Evolutionary conservation across 2,888 invertebrate genomes (phyloP), one percentile per base, ranked within the genome.

Genomic region (Acanthosepion lycidas): DNA sequence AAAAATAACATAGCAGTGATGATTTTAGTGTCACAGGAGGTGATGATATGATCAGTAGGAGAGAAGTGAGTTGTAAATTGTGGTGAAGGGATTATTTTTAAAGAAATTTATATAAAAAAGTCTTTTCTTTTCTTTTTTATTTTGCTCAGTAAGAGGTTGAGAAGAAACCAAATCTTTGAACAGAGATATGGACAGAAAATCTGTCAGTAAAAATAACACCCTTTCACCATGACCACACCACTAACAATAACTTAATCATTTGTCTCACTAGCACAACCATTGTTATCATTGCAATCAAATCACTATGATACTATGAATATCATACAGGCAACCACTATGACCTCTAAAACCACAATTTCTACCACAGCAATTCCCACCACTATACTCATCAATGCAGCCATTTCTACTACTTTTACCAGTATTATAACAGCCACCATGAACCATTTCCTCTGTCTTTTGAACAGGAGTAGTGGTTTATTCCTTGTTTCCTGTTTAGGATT

Each of bases 21-120:
- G 78, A 78, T 78, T 78, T 78, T n/a, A 78, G 78, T 78, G 78
- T 78, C 78, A 78, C n/a, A 33, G 78, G n/a, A 78, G n/a, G 78
- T n/a, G 78, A 78, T 78, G 78, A 78, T 78, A 78, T 33, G 78
- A 78, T 78, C 78, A 78, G 78, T n/a, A 12, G 78, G 78, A 23
- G 78, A n/a, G 78, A n/a, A 15, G 78, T n/a, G n/a, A 78, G n/a
- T 78, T n/a, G n/a, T n/a, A 78, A 78, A 78, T 78, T 78, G 78
- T 78, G 78, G 78, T 78, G 9, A n/a, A 78, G 78, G n/a, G 78
- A 78, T n/a, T 78, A n/a, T 15, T 78, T 78, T 64, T 64, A 23
- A 26, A 26, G 15, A 33, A 78, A n/a, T 78, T n/a, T n/a, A 78
- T n/a, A 1, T 33, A 78, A 78, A 9, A 78, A 33, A 78, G 3